A percentile compares a stretch with the other conserved stretches of the same genome.
These are phyloP conservation scores for Pycnonotus jocosus DNA, from an alignment of 2,113 vertebrate genomes.

Conservation along the genomic window DNA sequence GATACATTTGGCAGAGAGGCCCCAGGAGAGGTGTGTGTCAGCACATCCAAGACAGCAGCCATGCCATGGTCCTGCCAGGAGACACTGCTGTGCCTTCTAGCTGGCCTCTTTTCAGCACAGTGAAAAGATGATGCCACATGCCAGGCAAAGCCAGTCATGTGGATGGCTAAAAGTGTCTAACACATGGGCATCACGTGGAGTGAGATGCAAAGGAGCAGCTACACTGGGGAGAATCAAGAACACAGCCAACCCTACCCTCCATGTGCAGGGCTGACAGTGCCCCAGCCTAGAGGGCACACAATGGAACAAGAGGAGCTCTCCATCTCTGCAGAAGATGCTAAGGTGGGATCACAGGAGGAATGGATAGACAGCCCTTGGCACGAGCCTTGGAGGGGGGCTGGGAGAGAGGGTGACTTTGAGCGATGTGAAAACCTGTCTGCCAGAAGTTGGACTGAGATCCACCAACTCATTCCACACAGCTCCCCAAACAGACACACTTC, in stretches of 20 bases:
- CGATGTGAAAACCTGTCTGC: constrained; percentile 40
- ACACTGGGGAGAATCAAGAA: background rate
- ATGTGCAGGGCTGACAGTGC: background rate
- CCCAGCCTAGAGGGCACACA: background rate
- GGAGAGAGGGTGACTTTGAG: background rate
- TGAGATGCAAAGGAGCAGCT: background rate
- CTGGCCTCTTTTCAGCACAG: background rate
- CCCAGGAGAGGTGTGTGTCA: background rate
- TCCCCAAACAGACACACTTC: constrained; percentile 54
- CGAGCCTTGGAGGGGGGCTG: background rate
- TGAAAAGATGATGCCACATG: background rate
- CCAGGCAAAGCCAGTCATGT: background rate
- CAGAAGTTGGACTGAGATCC: constrained; percentile 46
- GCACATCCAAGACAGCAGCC: background rate
- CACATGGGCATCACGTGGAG: background rate
- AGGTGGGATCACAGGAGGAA: background rate
- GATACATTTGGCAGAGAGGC: fast-evolving
- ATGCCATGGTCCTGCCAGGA: background rate
- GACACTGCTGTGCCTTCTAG: background rate
- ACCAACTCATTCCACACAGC: constrained; percentile 50
- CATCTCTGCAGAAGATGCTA: background rate
- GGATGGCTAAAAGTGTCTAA: background rate
- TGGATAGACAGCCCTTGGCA: background rate
- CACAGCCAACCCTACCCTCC: background rate
- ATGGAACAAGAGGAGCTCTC: background rate